Base-by-base conservation (phyloP, 1,140 invertebrate species). In the Drosophila ohnishii region DNA sequence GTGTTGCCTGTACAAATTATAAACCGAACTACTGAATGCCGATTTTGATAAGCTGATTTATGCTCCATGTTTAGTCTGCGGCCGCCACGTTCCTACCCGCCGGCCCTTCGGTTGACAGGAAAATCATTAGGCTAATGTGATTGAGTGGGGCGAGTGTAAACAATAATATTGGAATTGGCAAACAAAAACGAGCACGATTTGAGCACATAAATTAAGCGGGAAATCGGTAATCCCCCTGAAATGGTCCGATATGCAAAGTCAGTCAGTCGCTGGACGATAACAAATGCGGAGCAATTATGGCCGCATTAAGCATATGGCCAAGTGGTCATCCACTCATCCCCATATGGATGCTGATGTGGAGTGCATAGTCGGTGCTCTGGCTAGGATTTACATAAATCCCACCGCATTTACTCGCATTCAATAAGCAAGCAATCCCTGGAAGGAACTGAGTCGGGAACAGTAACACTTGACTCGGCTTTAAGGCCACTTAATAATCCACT, bases 401-500 rank as follows among this genome's bases (percentile, higher is more conserved):
- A 56, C 71, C 66, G 48, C 83, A 87, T 88, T 80, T 78, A 75
- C 35, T 55, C 34, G 51, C 51, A 55, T 87, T 87, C 79, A 87
- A 87, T 86, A 82, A 79, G 79, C 66, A 64, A 39, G 10, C 45
- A 25, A 16, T 30, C 57, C 57, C 5, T 19, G 51, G 5, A 35
- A 53, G 19, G 50, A 22, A 6, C 39, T 11, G 28, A 14, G 25
- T 14, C 45, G 35, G 30, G 39, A 69, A n/a, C 35, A 66, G 62
- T 30, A 42, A 44, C 70, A 79, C 64, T 82, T 59, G 69, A 78
- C 81, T 88, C 84, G 69, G 84, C 80, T 84, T 83, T 78, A 80
- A 84, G 80, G 64, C 84, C 84, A 88, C 84, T 88, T 88, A 87
- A 87, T 88, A 87, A 80, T 71, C 80, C 45, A 80, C 73, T 80